phyloP scores from a whole-genome alignment of 1,140 invertebrate species.

The Episyrphus balteatus region DNA sequence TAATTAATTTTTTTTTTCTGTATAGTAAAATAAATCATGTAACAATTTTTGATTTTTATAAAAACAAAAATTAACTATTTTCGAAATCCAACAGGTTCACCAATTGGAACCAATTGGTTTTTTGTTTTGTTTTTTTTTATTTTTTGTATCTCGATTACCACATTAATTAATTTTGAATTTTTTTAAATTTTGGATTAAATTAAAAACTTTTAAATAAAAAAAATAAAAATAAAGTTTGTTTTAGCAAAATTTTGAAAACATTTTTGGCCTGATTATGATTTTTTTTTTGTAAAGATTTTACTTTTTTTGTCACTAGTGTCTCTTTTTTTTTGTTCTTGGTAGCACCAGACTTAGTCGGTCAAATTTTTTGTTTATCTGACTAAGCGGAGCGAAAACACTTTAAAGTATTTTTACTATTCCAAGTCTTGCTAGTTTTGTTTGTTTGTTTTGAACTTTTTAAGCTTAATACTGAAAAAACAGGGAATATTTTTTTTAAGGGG shows the following conservation, averaged over 20 bases:
- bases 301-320: conserved; percentile 35
- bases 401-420: too few relatives aligned
- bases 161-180: not conserved
- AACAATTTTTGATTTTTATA: conserved; percentile 9
- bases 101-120: conserved; percentile 11
- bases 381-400: too few relatives aligned
- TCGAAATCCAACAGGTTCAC: conserved; percentile 8
- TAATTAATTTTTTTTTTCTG: conserved; percentile 5
- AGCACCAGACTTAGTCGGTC: too few relatives aligned
- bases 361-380: not conserved
- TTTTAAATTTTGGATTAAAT: conserved; percentile 2
- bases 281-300: conserved; percentile 16
- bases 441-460: not conserved
- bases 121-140: not conserved
- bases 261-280: conserved; percentile 36
- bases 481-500: not conserved
- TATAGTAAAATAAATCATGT: conserved; percentile 1
- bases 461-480: not conserved
- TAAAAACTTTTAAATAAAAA: conserved; percentile 1
- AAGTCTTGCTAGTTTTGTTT: not conserved
- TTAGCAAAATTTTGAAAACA: conserved; percentile 36
- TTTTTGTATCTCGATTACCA: conserved; percentile 5
- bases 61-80: conserved; percentile 10
- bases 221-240: conserved; percentile 4
- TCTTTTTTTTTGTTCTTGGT: conserved; percentile 25